A percentile compares a stretch with the other conserved stretches of the same genome.
These are phyloP conservation scores for Actenoides hombroni DNA, from an alignment of 2,113 vertebrate species.

Conservation along the genomic window DNA sequence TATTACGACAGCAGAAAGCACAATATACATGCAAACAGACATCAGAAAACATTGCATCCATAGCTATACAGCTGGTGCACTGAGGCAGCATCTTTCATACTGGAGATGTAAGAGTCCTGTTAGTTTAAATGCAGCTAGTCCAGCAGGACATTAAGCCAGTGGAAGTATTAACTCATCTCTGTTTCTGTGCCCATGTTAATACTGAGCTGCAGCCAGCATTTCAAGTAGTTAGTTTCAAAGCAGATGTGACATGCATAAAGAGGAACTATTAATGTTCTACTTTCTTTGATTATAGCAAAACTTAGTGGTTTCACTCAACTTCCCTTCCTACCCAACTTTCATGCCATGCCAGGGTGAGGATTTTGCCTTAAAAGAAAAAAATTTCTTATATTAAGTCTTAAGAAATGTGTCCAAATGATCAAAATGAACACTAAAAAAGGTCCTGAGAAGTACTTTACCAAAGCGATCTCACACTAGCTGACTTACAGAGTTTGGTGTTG, in stretches of 20 bases:
- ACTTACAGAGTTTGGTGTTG: background rate
- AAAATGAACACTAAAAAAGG: background rate
- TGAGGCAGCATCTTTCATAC: background rate
- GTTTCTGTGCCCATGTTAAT: background rate
- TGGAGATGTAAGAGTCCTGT: background rate
- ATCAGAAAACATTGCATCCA: background rate
- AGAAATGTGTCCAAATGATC: background rate
- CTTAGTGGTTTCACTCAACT: background rate
- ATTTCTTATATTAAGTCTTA: background rate
- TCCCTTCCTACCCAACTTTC: background rate
- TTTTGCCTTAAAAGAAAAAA: background rate
- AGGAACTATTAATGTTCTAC: background rate
- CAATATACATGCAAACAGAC: background rate
- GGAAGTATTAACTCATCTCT: background rate
- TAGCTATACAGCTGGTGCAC: background rate
- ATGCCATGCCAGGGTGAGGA: background rate
- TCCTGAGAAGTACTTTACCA: background rate
- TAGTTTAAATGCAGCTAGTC: background rate
- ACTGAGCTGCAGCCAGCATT: background rate
- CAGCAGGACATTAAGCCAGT: background rate
- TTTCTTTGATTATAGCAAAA: background rate
- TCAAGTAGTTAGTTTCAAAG: background rate
- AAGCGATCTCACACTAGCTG: background rate
- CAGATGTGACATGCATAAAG: background rate
- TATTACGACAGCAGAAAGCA: background rate